Conservation (phyloP, 2,797 vertebrate genomes). For the Trichosurus vulpecula region DNA sequence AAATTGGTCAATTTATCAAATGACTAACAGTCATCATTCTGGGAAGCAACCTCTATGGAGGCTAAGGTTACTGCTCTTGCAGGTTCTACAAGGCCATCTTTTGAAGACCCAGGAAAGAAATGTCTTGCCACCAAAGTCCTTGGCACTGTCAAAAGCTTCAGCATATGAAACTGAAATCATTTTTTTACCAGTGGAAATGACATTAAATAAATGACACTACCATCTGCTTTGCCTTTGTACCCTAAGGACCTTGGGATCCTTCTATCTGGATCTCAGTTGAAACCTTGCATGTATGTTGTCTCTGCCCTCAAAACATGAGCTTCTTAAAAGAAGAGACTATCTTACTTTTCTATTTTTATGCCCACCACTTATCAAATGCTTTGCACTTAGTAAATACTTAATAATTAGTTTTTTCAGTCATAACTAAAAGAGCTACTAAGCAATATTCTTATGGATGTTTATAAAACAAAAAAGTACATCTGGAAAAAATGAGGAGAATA, state of each 20-base stretch:
- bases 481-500: background rate
- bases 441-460: background rate
- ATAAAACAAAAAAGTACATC: background rate
- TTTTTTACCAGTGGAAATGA: background rate
- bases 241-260: background rate
- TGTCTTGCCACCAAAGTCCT: background rate
- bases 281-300: background rate
- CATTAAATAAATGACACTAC: background rate
- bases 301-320: background rate
- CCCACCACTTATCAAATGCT: background rate
- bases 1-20: background rate
- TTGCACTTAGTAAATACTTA: background rate
- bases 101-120: background rate
- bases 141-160: background rate
- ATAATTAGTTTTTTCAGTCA: background rate
- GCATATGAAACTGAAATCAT: background rate
- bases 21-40: background rate
- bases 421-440: background rate
- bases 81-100: background rate
- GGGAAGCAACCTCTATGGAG: background rate
- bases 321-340: background rate
- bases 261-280: background rate
- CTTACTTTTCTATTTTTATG: background rate
- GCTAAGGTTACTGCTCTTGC: background rate
- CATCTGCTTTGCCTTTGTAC: background rate